Evolutionary conservation across 2,797 vertebrate species (phyloP), one percentile per base, ranked within the genome.

Genomic region (Balearica regulorum): DNA sequence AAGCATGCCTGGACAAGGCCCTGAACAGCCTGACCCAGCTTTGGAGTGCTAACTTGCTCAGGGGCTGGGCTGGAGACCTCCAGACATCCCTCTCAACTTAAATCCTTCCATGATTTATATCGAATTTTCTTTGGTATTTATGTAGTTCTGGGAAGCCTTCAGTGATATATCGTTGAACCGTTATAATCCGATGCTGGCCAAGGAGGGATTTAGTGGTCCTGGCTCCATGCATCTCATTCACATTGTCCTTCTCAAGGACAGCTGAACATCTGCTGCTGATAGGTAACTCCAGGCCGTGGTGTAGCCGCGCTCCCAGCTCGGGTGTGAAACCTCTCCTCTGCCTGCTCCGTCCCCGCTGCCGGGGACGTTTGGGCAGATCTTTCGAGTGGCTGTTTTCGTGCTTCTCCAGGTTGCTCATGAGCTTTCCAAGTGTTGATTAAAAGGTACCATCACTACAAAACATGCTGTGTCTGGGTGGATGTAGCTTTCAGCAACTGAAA

Each of bases 121-220:
- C 0, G 0, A 89, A 90, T 90, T 95, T 91, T 95, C 86, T 68
- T 78, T 18, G 71, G 93, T 93, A 73, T 92, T 95, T 83, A 53
- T 90, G 73, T 60, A 94, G 93, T 96, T 97, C 94, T 96, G 90
- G 88, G 94, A 96, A 96, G 86, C 71, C 90, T 87, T 88, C 77
- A 26, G 93, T 90, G 91, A 94, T 94, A 78, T 90, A 80, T 95
- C 70, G 0, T 20, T 81, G 90, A 96, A 77, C 71, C 0, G 10
- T 62, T 87, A 60, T 16, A 57, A 71, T 16, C 75, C 1, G 4
- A 19, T 0, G 19, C 94, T 92, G 92, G 94, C 96, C 96, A 96
- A 93, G 60, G 90, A 95, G 81, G 91, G 94, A 96, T 96, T 97
- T 96, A 95, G 94, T 95, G 92, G 86, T 95, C 96, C 94, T 96